A percentile compares a stretch with the other conserved stretches of the same genome.
These are phyloP conservation scores for Pasiphila rectangulata DNA, from an alignment of 2,888 invertebrate genomes.

Conservation along the genomic window DNA sequence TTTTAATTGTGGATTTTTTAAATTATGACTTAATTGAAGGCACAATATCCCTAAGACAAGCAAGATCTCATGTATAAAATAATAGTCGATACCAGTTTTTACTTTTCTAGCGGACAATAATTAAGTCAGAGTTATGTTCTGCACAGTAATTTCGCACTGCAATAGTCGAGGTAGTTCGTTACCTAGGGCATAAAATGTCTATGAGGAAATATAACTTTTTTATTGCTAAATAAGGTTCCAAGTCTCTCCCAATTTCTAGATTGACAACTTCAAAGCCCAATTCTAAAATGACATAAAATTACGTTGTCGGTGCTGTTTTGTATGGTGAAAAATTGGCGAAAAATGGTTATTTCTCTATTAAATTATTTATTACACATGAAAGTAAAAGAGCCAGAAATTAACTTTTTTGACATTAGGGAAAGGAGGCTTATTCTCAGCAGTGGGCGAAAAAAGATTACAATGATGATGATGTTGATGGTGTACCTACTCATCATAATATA, in stretches of 20 bases:
- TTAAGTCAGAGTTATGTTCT: not conserved
- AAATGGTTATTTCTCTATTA: slow-evolving; percentile 19
- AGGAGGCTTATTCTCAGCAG: too few relatives aligned
- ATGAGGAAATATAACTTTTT: not conserved
- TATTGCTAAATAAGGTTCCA: slow-evolving; percentile 1
- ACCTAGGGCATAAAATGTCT: not conserved
- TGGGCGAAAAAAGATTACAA: too few relatives aligned
- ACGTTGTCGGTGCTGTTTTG: slow-evolving; percentile 2
- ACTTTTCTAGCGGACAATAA: too few relatives aligned
- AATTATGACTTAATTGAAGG: too few relatives aligned
- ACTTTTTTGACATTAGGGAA: not conserved
- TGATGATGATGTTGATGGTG: too few relatives aligned
- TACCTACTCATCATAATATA: too few relatives aligned
- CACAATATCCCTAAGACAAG: too few relatives aligned
- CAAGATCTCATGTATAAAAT: not conserved
- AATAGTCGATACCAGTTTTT: too few relatives aligned
- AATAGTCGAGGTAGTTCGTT: not conserved
- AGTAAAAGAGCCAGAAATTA: too few relatives aligned
- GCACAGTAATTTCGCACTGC: not conserved
- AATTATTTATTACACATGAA: too few relatives aligned
- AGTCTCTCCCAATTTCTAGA: not conserved
- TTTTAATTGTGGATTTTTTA: too few relatives aligned
- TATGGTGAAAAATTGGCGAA: slow-evolving; percentile 4
- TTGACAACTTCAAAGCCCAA: slow-evolving; percentile 1
- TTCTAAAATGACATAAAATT: not conserved